Percentiles rank a stretch among this genome's conserved stretches.
These are phyloP conservation scores for Coregonus suidteri DNA, from an alignment of 2,797 vertebrate species.

Conservation along the genomic window DNA sequence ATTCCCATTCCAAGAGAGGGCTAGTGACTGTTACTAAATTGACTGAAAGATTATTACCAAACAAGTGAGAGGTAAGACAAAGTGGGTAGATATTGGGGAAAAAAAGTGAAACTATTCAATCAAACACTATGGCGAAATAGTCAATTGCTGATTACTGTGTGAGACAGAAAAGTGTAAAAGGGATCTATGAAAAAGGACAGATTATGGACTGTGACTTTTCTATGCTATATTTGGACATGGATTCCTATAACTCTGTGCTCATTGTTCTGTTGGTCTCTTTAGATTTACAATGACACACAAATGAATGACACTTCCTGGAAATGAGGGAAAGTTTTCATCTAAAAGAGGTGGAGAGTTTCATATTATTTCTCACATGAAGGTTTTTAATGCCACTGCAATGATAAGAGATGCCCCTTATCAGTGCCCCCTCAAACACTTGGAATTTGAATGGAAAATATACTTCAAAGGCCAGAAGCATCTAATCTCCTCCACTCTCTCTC, in stretches of 20 bases:
- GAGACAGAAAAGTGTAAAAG: neutral
- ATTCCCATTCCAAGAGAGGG: neutral
- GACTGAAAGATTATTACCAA: neutral
- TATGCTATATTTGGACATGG: constrained; percentile 44
- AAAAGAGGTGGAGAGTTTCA: constrained; percentile 62
- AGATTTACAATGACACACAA: constrained; percentile 41
- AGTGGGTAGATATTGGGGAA: no score
- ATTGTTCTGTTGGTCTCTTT: constrained; percentile 47
- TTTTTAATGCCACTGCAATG: constrained; percentile 69
- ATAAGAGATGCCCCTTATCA: constrained; percentile 67
- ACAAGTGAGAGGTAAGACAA: no score
- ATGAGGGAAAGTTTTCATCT: constrained; percentile 59
- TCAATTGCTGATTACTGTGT: neutral
- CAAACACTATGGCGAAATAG: neutral
- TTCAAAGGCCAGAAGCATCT: constrained; percentile 75
- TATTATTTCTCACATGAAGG: constrained; percentile 69
- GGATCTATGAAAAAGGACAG: neutral
- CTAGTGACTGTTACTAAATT: neutral
- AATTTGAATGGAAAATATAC: constrained; percentile 74
- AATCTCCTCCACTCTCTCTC: constrained; percentile 68
- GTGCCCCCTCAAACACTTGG: constrained; percentile 67
- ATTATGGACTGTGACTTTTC: constrained; percentile 6
- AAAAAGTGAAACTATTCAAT: no score
- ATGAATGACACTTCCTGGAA: constrained; percentile 64
- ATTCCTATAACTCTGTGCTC: constrained; percentile 29